Evolutionary conservation across 2,888 invertebrate genomes (phyloP).

Genomic region (Eristalinus aeneus): DNA sequence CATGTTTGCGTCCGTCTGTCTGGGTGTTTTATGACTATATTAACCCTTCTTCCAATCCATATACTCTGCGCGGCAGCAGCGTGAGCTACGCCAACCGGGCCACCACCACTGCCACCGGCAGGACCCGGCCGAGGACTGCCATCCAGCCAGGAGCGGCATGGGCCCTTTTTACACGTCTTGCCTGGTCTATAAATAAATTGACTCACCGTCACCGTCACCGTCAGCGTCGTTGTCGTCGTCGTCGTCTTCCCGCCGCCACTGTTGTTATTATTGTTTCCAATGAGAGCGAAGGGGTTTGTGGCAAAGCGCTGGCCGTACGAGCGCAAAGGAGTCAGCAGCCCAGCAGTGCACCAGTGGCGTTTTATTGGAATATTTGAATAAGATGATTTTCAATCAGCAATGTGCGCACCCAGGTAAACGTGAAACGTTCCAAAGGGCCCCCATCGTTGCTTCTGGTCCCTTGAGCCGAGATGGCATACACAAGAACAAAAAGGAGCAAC

Average conservation of each 20-base stretch:
- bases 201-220: slow-evolving; percentile 34
- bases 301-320: neutral
- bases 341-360: slow-evolving; percentile 65
- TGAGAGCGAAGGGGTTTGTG: neutral
- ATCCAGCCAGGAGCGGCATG: slow-evolving; percentile 23
- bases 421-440: slow-evolving; percentile 47
- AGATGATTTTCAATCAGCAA: slow-evolving; percentile 70
- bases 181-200: slow-evolving; percentile 69
- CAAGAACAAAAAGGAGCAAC: slow-evolving; percentile 4
- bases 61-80: neutral
- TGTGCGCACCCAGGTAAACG: slow-evolving; percentile 66
- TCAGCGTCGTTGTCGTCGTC: neutral
- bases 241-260: neutral
- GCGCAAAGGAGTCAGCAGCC: slow-evolving; percentile 2
- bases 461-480: slow-evolving; percentile 1
- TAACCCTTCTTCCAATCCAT: slow-evolving; percentile 60
- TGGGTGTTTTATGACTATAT: slow-evolving; percentile 71
- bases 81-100: slow-evolving; percentile 18
- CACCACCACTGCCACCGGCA: slow-evolving; percentile 12
- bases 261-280: slow-evolving; percentile 33
- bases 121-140: neutral
- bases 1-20: slow-evolving; percentile 70
- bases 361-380: slow-evolving; percentile 71
- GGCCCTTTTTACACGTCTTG: slow-evolving; percentile 60
- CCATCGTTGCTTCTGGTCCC: slow-evolving; percentile 26